A percentile compares a stretch with the other conserved stretches of the same genome.
Conservation (phyloP, 2,888 invertebrate species). For the Lymantria dispar region DNA sequence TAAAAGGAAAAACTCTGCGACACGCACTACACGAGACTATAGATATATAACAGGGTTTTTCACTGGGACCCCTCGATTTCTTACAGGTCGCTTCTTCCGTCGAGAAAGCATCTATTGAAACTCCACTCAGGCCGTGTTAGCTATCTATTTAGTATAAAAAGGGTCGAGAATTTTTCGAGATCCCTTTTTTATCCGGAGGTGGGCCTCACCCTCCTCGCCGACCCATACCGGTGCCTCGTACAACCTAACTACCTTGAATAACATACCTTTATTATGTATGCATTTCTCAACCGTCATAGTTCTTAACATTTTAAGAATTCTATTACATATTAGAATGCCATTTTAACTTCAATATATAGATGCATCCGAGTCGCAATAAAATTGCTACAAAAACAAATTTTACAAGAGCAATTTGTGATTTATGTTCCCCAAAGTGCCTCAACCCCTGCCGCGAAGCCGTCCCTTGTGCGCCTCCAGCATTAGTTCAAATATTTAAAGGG, state of each 20-base stretch:
- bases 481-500: slow-evolving; percentile 80
- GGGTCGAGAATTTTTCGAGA: slow-evolving; percentile 77
- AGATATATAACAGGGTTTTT: slow-evolving; percentile 58
- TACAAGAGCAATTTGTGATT: slow-evolving; percentile 29
- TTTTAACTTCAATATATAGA: background rate
- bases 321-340: background rate
- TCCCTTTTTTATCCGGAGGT: slow-evolving; percentile 77
- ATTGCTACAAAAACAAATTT: slow-evolving; percentile 14
- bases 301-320: background rate
- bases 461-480: slow-evolving; percentile 44
- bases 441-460: slow-evolving; percentile 9
- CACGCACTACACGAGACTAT: slow-evolving; percentile 54
- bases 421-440: slow-evolving; percentile 14
- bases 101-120: slow-evolving; percentile 82
- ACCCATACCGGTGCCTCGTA: slow-evolving; percentile 20
- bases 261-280: slow-evolving; percentile 24
- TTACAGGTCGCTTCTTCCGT: slow-evolving; percentile 80
- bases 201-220: slow-evolving; percentile 47
- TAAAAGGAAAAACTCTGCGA: slow-evolving; percentile 77
- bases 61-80: slow-evolving; percentile 70
- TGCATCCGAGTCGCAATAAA: background rate
- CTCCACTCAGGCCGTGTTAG: slow-evolving; percentile 82
- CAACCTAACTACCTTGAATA: slow-evolving; percentile 20
- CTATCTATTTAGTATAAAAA: slow-evolving; percentile 83
- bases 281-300: slow-evolving; percentile 12